Conservation (phyloP, 2,797 vertebrate genomes). For the Pachyuromys duprasi region DNA sequence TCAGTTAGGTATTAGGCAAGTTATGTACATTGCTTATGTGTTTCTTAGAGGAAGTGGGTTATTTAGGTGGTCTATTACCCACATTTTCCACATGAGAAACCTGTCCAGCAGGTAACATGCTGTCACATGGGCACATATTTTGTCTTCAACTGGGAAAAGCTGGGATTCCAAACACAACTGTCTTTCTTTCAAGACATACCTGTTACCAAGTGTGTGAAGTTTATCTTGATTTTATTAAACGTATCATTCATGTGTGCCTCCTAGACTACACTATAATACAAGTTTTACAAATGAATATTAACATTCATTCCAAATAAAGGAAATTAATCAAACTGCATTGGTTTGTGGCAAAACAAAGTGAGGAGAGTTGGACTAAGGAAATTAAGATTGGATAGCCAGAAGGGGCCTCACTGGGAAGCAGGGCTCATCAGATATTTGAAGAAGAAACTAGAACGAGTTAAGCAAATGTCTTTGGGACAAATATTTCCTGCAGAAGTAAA, state of each 20-base stretch:
- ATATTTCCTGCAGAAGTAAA: neutral
- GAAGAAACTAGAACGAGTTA: neutral
- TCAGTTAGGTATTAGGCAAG: neutral
- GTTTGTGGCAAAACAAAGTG: neutral
- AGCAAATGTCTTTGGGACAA: neutral
- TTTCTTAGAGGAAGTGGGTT: neutral
- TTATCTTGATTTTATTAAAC: neutral
- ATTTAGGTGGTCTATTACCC: neutral
- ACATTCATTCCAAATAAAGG: constrained; percentile 28
- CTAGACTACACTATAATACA: neutral
- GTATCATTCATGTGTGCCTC: neutral
- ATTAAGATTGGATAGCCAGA: neutral
- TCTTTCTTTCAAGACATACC: neutral
- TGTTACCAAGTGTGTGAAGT: neutral
- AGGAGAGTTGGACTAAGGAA: neutral
- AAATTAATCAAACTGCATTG: neutral
- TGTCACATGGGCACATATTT: neutral
- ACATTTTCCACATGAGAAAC: neutral
- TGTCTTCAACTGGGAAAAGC: neutral
- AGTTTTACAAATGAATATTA: neutral
- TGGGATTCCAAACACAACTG: neutral
- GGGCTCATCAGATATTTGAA: neutral
- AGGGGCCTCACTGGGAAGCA: neutral
- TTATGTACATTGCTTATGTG: neutral
- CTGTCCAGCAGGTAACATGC: neutral